phyloP scores from a whole-genome alignment of 92 coral and sea anemone genomes.

The Porites divaricata region DNA sequence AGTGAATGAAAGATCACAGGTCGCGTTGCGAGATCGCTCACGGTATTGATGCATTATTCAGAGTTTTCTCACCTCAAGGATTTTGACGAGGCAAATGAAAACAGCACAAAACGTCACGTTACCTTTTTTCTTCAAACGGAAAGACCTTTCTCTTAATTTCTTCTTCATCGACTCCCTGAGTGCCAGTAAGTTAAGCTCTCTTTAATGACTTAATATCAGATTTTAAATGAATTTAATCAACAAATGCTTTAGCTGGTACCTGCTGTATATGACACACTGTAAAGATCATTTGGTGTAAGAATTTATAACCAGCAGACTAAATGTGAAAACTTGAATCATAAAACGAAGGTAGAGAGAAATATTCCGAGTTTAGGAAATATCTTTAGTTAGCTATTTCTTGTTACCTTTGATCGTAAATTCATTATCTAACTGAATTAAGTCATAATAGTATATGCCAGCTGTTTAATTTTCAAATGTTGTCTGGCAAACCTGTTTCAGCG shows the following conservation, averaged over 20 bases:
- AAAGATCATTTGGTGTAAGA: slow-evolving; percentile 44
- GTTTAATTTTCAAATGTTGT: too few species aligned
- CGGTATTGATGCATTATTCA: slow-evolving; percentile 15
- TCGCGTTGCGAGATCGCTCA: slow-evolving; percentile 17
- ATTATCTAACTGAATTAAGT: too few species aligned
- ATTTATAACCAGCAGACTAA: slow-evolving; percentile 31
- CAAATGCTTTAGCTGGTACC: slow-evolving; percentile 47
- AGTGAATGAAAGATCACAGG: slow-evolving; percentile 46
- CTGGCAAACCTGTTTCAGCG: too few species aligned
- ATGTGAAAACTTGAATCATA: not conserved
- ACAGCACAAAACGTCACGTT: not conserved
- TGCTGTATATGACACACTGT: slow-evolving; percentile 33
- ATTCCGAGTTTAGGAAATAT: not conserved
- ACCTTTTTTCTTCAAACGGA: too few species aligned
- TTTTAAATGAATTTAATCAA: slow-evolving; percentile 34
- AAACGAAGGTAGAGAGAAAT: not conserved
- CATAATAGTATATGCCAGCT: too few species aligned
- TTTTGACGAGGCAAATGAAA: not conserved
- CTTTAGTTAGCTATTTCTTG: too few species aligned
- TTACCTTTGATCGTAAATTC: too few species aligned
- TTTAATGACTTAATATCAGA: slow-evolving; percentile 42
- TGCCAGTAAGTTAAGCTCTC: not conserved
- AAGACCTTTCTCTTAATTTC: too few species aligned
- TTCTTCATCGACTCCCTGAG: not conserved
- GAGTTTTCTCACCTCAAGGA: slow-evolving; percentile 1